Evolutionary conservation across 2,888 invertebrate genomes (phyloP), one percentile per base, ranked within the genome.

Genomic region (Andrena minutula): DNA sequence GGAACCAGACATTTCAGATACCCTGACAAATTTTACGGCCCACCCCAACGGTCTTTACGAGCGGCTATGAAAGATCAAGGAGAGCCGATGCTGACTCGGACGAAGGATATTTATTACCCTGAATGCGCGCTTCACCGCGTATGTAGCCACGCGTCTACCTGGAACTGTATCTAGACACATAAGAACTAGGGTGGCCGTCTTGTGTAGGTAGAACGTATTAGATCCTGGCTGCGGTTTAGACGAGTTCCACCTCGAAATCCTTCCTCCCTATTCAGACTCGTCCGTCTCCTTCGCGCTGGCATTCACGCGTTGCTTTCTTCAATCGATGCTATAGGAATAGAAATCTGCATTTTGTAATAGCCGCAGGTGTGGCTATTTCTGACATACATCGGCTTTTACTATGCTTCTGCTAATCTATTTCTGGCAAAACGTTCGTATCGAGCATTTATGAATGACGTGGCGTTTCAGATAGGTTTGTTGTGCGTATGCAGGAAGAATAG

Each of bases 1-100:
- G 69, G 53, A 51, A 28, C 68, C 75, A 73, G 85, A 86, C 87
- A 82, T 85, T 84, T 87, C 86, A 83, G 86, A 83, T 86, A 85
- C 63, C 81, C 86, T 41, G 88, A 91, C 89, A 90, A 91, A 91
- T 90, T 91, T 91, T 89, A 91, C 88, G 90, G 82, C 73, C 84
- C 85, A 83, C 84, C 87, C 83, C 80, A 76, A 84, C 83, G 86
- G 81, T 79, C 79, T 91, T 91, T 91, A 91, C 91, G 91, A 91
- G 88, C 90, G 89, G 85, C 90, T 89, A 88, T 89, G 91, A 91
- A 91, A 91, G 91, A 92, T 91, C 91, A 91, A 91, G 56, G 91
- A 88, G 88, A 85, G 88, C 89, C 89, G 89, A 90, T 88, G 88
- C 89, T 89, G 88, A 89, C 88, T 86, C 87, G 89, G 83, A 80